Percentiles rank a stretch among this genome's conserved stretches.
Conservation (phyloP, 1,140 invertebrate genomes). For the Trichogramma pretiosum region DNA sequence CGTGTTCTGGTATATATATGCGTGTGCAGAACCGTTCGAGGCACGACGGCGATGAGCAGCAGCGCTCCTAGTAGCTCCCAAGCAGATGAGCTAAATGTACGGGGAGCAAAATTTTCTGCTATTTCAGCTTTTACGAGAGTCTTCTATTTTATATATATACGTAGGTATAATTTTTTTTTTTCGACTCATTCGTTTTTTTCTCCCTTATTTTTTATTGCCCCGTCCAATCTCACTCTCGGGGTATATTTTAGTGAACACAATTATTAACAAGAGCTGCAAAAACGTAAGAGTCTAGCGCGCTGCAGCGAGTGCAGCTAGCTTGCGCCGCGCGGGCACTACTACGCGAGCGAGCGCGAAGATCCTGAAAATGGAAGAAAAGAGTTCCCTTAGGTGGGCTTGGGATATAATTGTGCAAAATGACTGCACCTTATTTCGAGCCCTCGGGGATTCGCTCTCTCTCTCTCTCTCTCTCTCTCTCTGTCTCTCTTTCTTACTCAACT, state of each 20-base stretch:
- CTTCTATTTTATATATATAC: background rate
- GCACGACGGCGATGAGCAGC: too few relatives aligned
- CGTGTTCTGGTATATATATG: too few relatives aligned
- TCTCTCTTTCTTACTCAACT: too few relatives aligned
- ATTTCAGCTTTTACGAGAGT: background rate
- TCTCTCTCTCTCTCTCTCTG: too few relatives aligned
- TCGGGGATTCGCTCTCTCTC: too few relatives aligned
- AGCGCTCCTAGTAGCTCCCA: too few relatives aligned
- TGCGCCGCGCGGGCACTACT: too few relatives aligned
- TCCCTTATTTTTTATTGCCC: too few relatives aligned
- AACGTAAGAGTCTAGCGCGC: background rate
- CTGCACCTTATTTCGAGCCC: conserved; percentile 26
- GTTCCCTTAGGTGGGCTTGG: conserved; percentile 15
- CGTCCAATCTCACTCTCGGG: too few relatives aligned
- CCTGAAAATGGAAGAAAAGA: conserved; percentile 2
- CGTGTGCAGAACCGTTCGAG: too few relatives aligned
- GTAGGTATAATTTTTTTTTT: background rate
- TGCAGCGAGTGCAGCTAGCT: conserved; percentile 1
- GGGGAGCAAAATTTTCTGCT: background rate
- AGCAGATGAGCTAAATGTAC: too few relatives aligned
- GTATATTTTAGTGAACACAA: conserved; percentile 4
- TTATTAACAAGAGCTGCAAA: conserved; percentile 2
- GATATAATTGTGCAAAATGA: conserved; percentile 32
- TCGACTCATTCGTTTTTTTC: too few relatives aligned
- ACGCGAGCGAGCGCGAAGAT: conserved; percentile 5